phyloP scores from a whole-genome alignment of 64 coral and sea anemone species.

The Stichodactyla mertensii region DNA sequence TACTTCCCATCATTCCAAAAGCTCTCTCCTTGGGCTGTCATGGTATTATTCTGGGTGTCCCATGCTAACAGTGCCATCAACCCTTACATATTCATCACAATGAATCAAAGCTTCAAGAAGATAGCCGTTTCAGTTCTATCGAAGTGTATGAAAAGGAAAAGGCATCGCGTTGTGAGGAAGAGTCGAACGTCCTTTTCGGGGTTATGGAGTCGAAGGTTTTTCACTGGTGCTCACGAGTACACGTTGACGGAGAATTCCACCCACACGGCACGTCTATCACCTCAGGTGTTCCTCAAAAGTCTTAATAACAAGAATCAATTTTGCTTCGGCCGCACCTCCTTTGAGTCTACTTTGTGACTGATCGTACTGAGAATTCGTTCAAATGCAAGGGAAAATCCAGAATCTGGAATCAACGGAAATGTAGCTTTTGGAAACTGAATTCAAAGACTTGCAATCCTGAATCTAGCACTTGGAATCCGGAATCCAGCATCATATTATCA shows the following conservation, averaged over 20 bases:
- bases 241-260: background rate
- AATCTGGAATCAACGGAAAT: too few relatives aligned
- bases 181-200: background rate
- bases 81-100: slow-evolving; percentile 71
- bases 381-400: too few relatives aligned
- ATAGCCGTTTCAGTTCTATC: background rate
- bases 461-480: too few relatives aligned
- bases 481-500: too few relatives aligned
- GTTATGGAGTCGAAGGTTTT: background rate
- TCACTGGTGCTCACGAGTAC: background rate
- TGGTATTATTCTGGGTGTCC: slow-evolving; percentile 19
- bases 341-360: background rate
- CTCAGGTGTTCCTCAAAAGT: background rate
- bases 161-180: background rate
- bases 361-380: background rate
- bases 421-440: too few relatives aligned
- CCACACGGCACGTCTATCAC: background rate
- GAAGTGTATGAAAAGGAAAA: background rate
- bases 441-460: too few relatives aligned
- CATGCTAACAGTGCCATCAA: slow-evolving; percentile 76
- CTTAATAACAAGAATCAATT: background rate
- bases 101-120: slow-evolving; percentile 47
- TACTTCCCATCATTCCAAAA: background rate
- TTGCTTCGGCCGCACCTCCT: background rate
- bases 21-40: background rate